Percentiles rank a stretch among this genome's conserved stretches.
Conservation (phyloP, 2,888 invertebrate species). For the Trilocha varians region DNA sequence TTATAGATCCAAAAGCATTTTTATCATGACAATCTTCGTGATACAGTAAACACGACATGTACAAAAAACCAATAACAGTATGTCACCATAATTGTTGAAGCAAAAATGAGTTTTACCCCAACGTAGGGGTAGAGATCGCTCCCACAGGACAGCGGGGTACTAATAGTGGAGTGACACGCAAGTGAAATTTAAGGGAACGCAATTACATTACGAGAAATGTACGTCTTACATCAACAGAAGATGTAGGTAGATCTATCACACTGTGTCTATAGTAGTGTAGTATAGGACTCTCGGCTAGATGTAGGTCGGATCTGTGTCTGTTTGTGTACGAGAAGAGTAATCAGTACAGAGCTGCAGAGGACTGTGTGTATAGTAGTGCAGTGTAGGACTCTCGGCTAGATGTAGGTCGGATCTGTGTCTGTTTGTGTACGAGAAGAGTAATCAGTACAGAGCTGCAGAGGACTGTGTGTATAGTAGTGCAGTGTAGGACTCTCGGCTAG, state of each 20-base stretch:
- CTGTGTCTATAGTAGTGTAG: background rate
- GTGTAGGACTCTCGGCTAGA: too few relatives aligned
- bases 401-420: too few relatives aligned
- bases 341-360: background rate
- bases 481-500: too few relatives aligned
- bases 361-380: background rate
- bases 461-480: background rate
- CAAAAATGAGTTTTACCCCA: background rate
- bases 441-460: background rate
- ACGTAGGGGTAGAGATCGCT: background rate
- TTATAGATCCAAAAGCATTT: too few relatives aligned
- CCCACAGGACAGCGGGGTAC: background rate
- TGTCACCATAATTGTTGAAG: background rate
- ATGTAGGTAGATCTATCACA: background rate
- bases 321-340: background rate
- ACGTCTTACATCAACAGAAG: background rate
- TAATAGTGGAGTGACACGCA: constrained; percentile 3
- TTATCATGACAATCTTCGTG: background rate
- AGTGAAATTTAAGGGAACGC: background rate
- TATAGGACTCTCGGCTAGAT: background rate
- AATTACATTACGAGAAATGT: background rate
- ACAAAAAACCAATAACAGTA: background rate
- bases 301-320: background rate
- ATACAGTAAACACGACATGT: background rate
- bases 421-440: too few relatives aligned